Conservation (phyloP, 2,797 vertebrate species). For the Centropyge bicolor region DNA sequence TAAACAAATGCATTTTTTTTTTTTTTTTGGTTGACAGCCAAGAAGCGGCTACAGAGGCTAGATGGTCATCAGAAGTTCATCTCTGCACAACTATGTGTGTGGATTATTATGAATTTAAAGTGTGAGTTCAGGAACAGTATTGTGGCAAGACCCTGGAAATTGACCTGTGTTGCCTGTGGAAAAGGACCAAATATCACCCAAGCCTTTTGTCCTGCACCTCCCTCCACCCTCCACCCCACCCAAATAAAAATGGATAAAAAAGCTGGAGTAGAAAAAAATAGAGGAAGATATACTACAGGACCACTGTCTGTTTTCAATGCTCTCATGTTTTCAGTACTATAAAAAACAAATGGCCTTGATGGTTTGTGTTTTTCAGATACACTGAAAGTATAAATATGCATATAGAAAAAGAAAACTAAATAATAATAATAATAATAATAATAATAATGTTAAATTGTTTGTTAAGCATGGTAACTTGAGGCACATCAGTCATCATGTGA, state of each 20-base stretch:
- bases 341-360: neutral
- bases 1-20: conserved; percentile 6
- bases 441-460: neutral
- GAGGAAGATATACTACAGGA: neutral
- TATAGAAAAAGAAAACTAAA: neutral
- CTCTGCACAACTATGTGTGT: neutral
- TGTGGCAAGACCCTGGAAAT: too few relatives aligned
- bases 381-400: too few relatives aligned
- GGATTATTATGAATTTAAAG: neutral
- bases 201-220: too few relatives aligned
- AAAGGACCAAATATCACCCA: neutral
- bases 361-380: neutral
- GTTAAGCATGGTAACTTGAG: neutral
- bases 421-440: neutral
- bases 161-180: neutral
- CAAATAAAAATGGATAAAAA: too few relatives aligned
- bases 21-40: conserved; percentile 3
- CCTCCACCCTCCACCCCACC: too few relatives aligned
- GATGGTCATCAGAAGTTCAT: conserved; percentile 15
- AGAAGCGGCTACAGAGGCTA: neutral
- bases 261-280: neutral
- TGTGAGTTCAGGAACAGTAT: too few relatives aligned
- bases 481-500: too few relatives aligned
- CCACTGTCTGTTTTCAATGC: neutral
- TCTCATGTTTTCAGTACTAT: neutral